Conservation (phyloP, 1,140 invertebrate genomes). For the Campodea augens region DNA sequence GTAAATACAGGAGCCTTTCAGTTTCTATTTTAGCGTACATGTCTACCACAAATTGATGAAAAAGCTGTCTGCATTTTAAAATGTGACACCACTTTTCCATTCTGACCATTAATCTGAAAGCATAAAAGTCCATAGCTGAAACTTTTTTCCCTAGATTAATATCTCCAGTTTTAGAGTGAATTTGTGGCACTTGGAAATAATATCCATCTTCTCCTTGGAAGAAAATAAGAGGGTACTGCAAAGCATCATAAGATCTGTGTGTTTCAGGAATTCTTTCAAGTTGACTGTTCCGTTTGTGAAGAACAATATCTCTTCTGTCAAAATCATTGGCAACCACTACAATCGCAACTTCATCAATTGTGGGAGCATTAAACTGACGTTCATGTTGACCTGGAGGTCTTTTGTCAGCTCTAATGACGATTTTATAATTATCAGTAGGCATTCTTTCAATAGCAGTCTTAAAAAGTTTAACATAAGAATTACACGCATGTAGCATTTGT, state of each 20-base stretch:
- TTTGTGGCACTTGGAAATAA: constrained; percentile 7
- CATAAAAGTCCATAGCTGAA: constrained; percentile 17
- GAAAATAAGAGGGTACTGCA: constrained; percentile 12
- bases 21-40: constrained; percentile 23
- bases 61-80: constrained; percentile 17
- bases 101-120: constrained; percentile 19
- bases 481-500: constrained; percentile 11
- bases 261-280: constrained; percentile 19
- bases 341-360: constrained; percentile 13
- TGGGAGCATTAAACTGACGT: constrained; percentile 12
- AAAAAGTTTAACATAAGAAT: constrained; percentile 11
- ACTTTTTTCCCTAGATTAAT: constrained; percentile 15
- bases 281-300: constrained; percentile 1
- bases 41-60: constrained; percentile 23
- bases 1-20: constrained; percentile 20
- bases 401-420: constrained; percentile 9
- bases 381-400: constrained; percentile 7
- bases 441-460: constrained; percentile 12
- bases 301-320: constrained; percentile 5
- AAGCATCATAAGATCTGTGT: constrained; percentile 16
- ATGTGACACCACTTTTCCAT: constrained; percentile 15
- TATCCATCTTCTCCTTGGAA: constrained; percentile 10
- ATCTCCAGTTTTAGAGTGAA: background rate
- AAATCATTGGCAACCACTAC: constrained; percentile 11
- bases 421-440: constrained; percentile 6